These are phyloP conservation scores for Torymus tubicola DNA, from an alignment of 2,888 invertebrate species.

Conservation along the genomic window DNA sequence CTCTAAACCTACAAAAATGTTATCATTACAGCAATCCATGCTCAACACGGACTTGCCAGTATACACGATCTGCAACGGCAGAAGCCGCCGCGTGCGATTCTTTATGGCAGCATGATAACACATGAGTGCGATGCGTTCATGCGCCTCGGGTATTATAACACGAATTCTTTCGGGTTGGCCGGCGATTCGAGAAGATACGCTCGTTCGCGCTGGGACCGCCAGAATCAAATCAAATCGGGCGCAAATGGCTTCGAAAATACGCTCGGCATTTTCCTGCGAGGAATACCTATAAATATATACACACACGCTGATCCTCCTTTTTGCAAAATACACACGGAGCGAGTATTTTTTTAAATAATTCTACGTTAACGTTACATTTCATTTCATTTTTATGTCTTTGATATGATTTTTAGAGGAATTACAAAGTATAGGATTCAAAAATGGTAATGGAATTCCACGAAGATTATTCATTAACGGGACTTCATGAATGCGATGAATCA, in stretches of 20 bases:
- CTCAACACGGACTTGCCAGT: no score
- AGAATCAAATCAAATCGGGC: constrained; percentile 33
- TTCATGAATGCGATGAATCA: no score
- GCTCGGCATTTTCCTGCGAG: constrained; percentile 21
- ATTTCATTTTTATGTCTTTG: no score
- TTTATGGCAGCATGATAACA: constrained; percentile 23
- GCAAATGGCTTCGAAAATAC: constrained; percentile 21
- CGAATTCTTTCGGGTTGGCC: constrained; percentile 34
- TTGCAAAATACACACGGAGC: background rate
- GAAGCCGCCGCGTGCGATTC: background rate
- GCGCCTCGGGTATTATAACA: constrained; percentile 23
- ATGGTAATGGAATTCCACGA: no score
- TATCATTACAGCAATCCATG: no score
- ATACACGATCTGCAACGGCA: no score
- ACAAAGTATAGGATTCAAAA: no score
- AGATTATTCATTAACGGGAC: no score
- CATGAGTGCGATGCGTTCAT: background rate
- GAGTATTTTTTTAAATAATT: no score
- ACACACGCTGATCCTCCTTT: background rate
- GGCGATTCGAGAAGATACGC: constrained; percentile 10
- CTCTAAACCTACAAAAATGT: no score
- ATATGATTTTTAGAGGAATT: no score
- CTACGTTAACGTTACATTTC: no score
- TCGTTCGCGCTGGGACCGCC: background rate
- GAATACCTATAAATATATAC: background rate